Base-by-base conservation (phyloP, 1,140 invertebrate genomes). In the Goniozus legneri region DNA sequence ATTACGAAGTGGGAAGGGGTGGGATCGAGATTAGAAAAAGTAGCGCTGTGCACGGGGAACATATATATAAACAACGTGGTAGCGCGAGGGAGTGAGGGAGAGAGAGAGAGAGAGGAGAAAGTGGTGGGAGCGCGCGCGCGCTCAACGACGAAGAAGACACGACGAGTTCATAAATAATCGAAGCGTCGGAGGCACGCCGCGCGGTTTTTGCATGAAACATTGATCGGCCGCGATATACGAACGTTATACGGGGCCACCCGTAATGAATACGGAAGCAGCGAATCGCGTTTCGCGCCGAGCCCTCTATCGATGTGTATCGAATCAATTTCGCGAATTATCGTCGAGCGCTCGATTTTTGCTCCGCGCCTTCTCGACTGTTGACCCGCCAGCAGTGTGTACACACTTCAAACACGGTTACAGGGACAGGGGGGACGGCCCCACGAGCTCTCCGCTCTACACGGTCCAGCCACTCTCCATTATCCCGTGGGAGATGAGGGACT, bases 101-200 rank as follows among this genome's bases (percentile, higher is more conserved):
- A 27, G 24, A 4, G 10, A 27, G 24, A 27, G 4, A 4, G 24
- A 27, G 24, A 27, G 4, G n/a, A 27, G 24, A 6, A 27, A 6
- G 24, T 20, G n/a, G 16, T n/a, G 24, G 4, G 24, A 6, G 24
- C 10, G 24, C 10, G 24, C 10, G 24, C 10, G 24, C 10, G 24
- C 10, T 4, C 24, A 27, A 10, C 24, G 10, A 54, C 58, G 60
- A 65, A 64, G 65, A 69, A 71, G 69, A 64, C 64, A 64, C 60
- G 60, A 62, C 50, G 44, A 68, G 61, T 67, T 76, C 68, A 76
- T 76, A 76, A 76, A 76, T 76, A 76, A 76, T 76, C 73, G 68
- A 76, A 73, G 65, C 65, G 54, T 47, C 60, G 56, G 62, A 61
- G n/a, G 64, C 63, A 65, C 66, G 61, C 58, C 62, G 65, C n/a